phyloP scores from a whole-genome alignment of 2,113 vertebrate species.

The Macquaria ambigua region DNA sequence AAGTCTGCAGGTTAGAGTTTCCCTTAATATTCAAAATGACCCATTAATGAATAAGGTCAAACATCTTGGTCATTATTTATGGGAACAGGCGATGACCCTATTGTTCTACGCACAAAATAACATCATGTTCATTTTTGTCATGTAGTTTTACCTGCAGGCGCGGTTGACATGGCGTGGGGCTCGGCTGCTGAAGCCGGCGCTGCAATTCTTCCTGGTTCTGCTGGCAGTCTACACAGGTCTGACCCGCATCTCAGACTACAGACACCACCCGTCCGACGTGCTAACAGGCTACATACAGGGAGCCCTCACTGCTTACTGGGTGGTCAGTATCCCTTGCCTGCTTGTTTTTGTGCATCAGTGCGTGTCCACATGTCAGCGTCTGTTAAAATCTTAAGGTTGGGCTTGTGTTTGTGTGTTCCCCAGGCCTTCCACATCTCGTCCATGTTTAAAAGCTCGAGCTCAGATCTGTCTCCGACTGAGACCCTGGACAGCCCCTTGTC shows the following conservation, averaged over 20 bases:
- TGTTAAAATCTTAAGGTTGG: slow-evolving; percentile 3
- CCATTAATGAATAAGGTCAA: neutral
- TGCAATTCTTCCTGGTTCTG: slow-evolving; percentile 86
- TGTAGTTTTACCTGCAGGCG: slow-evolving; percentile 87
- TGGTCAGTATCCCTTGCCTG: slow-evolving; percentile 78
- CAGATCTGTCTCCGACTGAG: slow-evolving; percentile 33
- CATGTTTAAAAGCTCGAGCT: slow-evolving; percentile 78
- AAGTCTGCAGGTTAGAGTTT: neutral
- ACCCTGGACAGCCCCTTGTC: slow-evolving; percentile 71
- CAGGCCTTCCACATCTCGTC: slow-evolving; percentile 84
- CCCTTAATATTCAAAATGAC: neutral
- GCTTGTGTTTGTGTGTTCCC: slow-evolving; percentile 40
- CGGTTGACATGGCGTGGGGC: slow-evolving; percentile 83
- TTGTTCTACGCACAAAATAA: neutral
- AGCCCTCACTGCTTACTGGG: slow-evolving; percentile 87
- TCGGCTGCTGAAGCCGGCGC: slow-evolving; percentile 79
- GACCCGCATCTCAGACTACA: slow-evolving; percentile 84
- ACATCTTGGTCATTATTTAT: neutral
- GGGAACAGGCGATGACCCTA: neutral
- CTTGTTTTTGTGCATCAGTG: slow-evolving; percentile 26
- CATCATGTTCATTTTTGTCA: neutral
- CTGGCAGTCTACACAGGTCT: slow-evolving; percentile 86
- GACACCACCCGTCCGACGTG: slow-evolving; percentile 85
- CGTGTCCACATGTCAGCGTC: slow-evolving; percentile 18
- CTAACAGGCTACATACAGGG: slow-evolving; percentile 85